Conservation (phyloP, 2,797 vertebrate species). For the Ficedula albicollis region DNA sequence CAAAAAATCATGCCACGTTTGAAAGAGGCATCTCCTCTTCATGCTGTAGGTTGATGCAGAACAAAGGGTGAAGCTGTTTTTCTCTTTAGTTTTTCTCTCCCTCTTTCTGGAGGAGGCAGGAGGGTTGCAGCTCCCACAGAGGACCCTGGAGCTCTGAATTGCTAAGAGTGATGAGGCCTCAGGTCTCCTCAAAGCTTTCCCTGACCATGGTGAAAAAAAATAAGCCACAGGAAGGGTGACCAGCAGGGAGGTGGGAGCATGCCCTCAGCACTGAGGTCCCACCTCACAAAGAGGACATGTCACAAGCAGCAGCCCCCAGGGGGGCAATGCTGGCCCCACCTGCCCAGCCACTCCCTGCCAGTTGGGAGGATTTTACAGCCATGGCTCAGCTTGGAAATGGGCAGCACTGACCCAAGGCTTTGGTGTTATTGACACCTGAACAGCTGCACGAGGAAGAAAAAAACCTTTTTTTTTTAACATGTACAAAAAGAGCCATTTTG, state of each 20-base stretch:
- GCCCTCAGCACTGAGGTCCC: rapidly evolving
- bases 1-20: rapidly evolving
- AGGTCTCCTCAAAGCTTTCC: background rate
- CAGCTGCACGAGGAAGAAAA: background rate
- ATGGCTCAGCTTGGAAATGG: rapidly evolving
- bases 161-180: background rate
- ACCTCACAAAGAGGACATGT: background rate
- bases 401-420: background rate
- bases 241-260: background rate
- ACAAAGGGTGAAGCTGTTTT: background rate
- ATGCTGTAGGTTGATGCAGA: rapidly evolving
- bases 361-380: background rate
- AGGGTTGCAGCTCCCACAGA: background rate
- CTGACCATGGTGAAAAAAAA: background rate
- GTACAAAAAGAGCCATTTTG: background rate
- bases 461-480: rapidly evolving
- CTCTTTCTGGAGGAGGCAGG: background rate
- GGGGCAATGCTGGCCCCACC: background rate
- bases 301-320: background rate
- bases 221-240: background rate
- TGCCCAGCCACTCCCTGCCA: rapidly evolving
- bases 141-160: background rate
- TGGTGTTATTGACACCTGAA: conserved; percentile 15
- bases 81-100: background rate
- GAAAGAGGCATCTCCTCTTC: background rate